phyloP scores from a whole-genome alignment of 2,797 vertebrate species.

The Harpagifer antarcticus region DNA sequence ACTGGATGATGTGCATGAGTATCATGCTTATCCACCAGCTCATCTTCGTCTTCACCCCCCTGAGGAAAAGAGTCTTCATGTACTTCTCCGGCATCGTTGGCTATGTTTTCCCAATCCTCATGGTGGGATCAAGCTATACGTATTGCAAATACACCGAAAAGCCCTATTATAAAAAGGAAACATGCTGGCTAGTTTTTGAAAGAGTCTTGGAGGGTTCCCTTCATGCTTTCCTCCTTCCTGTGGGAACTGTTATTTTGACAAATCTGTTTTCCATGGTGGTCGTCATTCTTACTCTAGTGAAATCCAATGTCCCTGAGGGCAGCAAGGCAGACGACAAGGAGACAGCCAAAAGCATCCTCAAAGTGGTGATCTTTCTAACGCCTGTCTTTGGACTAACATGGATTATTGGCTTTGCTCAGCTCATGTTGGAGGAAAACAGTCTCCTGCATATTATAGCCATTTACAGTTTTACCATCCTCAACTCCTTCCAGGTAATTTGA shows the following conservation, averaged over 20 bases:
- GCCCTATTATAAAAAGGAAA: slow-evolving; percentile 28
- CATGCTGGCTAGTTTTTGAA: slow-evolving; percentile 82
- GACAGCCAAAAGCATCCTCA: slow-evolving; percentile 85
- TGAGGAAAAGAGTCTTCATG: slow-evolving; percentile 85
- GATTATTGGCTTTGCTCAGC: slow-evolving; percentile 78
- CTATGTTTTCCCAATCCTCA: slow-evolving; percentile 79
- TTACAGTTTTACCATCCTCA: slow-evolving; percentile 85
- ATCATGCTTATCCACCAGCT: slow-evolving; percentile 87
- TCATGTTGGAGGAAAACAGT: accelerated
- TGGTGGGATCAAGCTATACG: slow-evolving; percentile 81
- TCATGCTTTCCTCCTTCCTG: slow-evolving; percentile 84
- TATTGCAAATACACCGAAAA: slow-evolving; percentile 63
- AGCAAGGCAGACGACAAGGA: slow-evolving; percentile 79
- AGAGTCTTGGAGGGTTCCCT: slow-evolving; percentile 77
- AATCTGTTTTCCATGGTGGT: slow-evolving; percentile 85
- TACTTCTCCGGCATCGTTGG: slow-evolving; percentile 83
- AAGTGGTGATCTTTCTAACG: slow-evolving; percentile 84
- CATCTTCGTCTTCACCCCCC: slow-evolving; percentile 86
- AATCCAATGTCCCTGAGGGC: slow-evolving; percentile 75
- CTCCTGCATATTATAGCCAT: accelerated
- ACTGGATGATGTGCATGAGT: slow-evolving; percentile 88
- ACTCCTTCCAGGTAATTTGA: slow-evolving; percentile 87
- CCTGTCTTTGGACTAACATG: slow-evolving; percentile 89
- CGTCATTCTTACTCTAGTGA: slow-evolving; percentile 83
- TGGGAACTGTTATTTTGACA: slow-evolving; percentile 78